Base-by-base conservation (phyloP, 1,140 invertebrate species). In the Cydia strobilella region DNA sequence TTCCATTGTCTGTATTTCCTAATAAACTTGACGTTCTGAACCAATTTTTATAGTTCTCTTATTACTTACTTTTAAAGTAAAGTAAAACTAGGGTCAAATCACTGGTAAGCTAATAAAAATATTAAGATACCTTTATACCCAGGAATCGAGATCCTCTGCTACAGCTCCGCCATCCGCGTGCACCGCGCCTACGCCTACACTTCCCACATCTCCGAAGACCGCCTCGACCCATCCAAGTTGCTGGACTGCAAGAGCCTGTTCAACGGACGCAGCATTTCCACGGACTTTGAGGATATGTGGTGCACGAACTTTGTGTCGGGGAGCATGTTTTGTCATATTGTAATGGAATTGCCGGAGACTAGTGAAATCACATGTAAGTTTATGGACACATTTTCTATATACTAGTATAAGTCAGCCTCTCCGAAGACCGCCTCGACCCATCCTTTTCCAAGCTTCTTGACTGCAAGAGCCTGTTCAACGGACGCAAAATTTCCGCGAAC, bases 261-360 rank as follows among this genome's bases (percentile, higher is more conserved):
- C 76, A 93, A 94, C 81, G 94, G 93, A n/a, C 84, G 91, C 3
- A 95, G 95, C 82, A 89, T 95, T 48, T 94, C 95, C 3, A 94
- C 90, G 0, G 92, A 95, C 72, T 80, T 86, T n/a, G 88, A 91
- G 31, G 88, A 95, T 71, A 96, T 96, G 95, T 96, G 95, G 95
- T 92, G 93, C 75, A 85, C 88, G 3, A 87, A 91, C 65, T 94
- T 94, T 78, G 77, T 78, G 23, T 78, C 86, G 3, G 92, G 91
- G 0, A 81, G 82, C 13, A 84, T 87, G 73, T 86, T 81, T 83
- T 84, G 86, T 89, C 88, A 92, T 75, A 90, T 95, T 65, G 92
- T 93, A 3, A 85, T 95, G 74, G 91, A 92, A 51, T 94, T 96
- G 77, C 87, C 90, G 54, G 86, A 93, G 25, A 89, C 91, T 31